phyloP scores from a whole-genome alignment of 2,888 invertebrate species.

The Dinocampus coccinellae region DNA sequence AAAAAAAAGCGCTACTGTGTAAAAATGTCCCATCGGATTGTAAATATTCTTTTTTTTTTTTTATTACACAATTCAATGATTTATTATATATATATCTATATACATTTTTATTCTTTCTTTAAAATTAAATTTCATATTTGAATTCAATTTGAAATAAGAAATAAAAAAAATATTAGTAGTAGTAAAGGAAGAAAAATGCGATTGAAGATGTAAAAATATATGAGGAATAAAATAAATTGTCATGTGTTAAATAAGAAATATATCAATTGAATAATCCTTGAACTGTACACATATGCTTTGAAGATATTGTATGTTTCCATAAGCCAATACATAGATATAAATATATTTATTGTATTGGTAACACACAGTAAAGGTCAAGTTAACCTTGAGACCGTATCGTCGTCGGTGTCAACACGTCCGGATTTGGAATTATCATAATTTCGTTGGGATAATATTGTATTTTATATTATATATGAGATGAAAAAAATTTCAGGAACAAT shows the following conservation, averaged over 20 bases:
- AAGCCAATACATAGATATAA: neutral
- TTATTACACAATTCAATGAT: too few relatives aligned
- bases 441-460: neutral
- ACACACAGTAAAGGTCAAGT: slow-evolving; percentile 17
- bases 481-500: neutral
- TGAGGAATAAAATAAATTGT: neutral
- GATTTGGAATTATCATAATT: slow-evolving; percentile 28
- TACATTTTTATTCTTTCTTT: too few relatives aligned
- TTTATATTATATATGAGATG: neutral
- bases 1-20: too few relatives aligned
- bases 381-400: slow-evolving; percentile 26
- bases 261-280: neutral
- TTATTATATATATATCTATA: too few relatives aligned
- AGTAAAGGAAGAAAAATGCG: too few relatives aligned
- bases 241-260: neutral
- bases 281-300: neutral
- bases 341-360: neutral
- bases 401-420: slow-evolving; percentile 22
- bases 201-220: neutral
- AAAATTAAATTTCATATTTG: too few relatives aligned
- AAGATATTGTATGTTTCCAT: neutral
- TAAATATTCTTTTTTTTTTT: too few relatives aligned
- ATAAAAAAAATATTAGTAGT: too few relatives aligned
- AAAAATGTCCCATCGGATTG: too few relatives aligned
- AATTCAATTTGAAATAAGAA: too few relatives aligned